These are phyloP conservation scores for Uloborus diversus DNA, from an alignment of 1,140 invertebrate genomes.

Conservation along the genomic window DNA sequence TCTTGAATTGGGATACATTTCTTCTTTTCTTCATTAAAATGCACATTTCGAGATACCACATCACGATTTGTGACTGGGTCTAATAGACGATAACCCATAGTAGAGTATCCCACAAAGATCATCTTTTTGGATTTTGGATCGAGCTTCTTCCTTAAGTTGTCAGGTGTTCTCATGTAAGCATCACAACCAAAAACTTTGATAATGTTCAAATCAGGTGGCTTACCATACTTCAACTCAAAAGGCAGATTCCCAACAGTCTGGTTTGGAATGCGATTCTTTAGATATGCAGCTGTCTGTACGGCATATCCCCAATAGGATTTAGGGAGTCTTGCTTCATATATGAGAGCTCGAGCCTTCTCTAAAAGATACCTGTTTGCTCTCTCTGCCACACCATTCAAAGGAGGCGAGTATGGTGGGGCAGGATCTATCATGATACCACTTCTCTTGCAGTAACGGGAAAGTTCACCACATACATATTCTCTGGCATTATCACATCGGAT, in stretches of 20 bases:
- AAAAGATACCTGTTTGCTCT: constrained; percentile 47
- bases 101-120: no score
- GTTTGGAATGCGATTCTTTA: constrained; percentile 39
- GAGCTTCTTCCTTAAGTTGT: constrained; percentile 6
- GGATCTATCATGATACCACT: no score
- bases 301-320: constrained; percentile 57
- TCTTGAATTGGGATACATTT: no score
- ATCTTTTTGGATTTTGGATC: constrained; percentile 14
- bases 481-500: no score
- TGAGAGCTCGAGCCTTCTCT: constrained; percentile 49
- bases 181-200: constrained; percentile 62
- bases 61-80: not conserved
- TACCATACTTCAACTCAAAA: constrained; percentile 61
- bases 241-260: constrained; percentile 57
- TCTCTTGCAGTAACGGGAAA: no score
- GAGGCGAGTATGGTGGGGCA: no score
- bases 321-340: constrained; percentile 48
- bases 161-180: constrained; percentile 59
- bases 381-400: constrained; percentile 40
- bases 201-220: constrained; percentile 61
- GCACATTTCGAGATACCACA: not conserved
- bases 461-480: no score
- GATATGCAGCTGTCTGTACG: constrained; percentile 53
- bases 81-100: constrained; percentile 13
- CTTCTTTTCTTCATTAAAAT: constrained; percentile 57